Base-by-base conservation (phyloP, 2,888 invertebrate genomes). In the Bursaphelenchus okinawaensis region DNA sequence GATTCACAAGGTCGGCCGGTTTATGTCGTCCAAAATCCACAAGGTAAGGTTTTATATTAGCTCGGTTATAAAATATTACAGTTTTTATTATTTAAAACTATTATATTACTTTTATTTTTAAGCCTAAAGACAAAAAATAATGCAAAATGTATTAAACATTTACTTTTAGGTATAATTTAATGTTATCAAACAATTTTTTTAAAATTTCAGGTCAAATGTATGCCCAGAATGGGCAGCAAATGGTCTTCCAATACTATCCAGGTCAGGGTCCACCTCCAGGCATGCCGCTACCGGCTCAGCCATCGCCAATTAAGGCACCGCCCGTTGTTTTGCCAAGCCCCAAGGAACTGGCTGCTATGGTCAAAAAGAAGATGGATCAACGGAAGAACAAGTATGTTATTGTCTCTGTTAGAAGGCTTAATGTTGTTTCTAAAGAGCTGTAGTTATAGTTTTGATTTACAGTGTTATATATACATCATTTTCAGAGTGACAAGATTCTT, bases 401-500 rank as follows among this genome's bases (percentile, higher is more conserved):
- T 7, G 19, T 40, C 7, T 7, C 7, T 19, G 7, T 24, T 19
- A 23, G 20, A 28, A 19, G 9, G 7, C 24, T 56, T 27, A n/a
- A n/a, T n/a, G n/a, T n/a, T n/a, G n/a, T n/a, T n/a, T n/a, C n/a
- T n/a, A n/a, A n/a, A n/a, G n/a, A n/a, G n/a, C n/a, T n/a, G 29
- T 29, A 12, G 29, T 9, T 9, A 29, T 9, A 29, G 29, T 29
- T 29, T 29, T 29, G 29, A 29, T 12, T 29, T 40, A 1, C 16
- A 40, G 3, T 12, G n/a, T 40, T 40, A 9, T 29, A 29, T 12
- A 40, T 2, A 20, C 2, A 23, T 26, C 22, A 63, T 64, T 67
- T 65, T 16, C 26, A 65, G 65, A 26, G 12, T 65, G 0, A 19
- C 28, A 16, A 29, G 22, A 12, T 31, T 66, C 31, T 66, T 67